Evolutionary conservation across 2,113 vertebrate genomes (phyloP).

Genomic region (Upupa epops): DNA sequence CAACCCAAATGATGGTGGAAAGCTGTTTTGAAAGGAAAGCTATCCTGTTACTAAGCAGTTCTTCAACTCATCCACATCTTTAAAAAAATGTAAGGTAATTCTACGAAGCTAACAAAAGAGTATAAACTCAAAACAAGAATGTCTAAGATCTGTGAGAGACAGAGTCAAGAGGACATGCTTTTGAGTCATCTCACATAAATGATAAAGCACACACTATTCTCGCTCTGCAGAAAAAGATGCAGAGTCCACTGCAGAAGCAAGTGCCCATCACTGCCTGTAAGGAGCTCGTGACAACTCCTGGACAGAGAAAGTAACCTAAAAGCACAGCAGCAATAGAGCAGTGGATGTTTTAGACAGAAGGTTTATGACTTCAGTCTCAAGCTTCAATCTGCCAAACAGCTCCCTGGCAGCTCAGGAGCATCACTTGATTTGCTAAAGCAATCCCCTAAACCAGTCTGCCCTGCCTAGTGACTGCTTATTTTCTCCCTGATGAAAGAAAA

Average conservation of each 20-base stretch:
- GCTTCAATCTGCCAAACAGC: neutral
- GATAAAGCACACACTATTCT: neutral
- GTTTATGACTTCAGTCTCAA: neutral
- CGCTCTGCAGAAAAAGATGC: neutral
- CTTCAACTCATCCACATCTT: neutral
- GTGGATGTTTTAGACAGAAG: neutral
- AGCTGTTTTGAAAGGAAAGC: conserved; percentile 34
- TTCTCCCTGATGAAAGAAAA: neutral
- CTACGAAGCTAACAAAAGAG: neutral
- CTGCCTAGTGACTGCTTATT: neutral
- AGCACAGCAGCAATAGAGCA: neutral
- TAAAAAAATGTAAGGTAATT: neutral
- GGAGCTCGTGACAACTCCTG: neutral
- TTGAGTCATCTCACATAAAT: neutral
- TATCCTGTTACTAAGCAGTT: neutral
- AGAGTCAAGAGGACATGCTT: neutral
- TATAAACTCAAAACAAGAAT: neutral
- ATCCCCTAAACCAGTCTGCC: neutral
- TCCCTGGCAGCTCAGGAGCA: neutral
- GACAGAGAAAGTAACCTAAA: neutral
- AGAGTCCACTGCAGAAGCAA: neutral
- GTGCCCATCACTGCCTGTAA: neutral
- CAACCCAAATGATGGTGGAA: neutral
- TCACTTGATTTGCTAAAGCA: neutral
- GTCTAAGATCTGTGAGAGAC: neutral